Conservation (phyloP, 2,888 invertebrate species). For the Dinocampus coccinellae region DNA sequence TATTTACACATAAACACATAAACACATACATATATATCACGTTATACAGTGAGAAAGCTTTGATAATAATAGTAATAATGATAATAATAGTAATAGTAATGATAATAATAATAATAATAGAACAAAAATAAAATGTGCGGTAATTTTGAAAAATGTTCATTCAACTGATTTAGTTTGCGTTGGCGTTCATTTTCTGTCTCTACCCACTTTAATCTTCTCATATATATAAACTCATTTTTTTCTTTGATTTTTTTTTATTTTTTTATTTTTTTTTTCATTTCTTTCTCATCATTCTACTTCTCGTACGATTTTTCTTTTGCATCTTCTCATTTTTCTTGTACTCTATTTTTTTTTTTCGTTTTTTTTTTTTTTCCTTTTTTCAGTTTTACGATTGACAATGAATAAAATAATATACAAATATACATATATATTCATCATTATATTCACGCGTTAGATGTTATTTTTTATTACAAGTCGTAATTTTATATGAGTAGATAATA, state of each 20-base stretch:
- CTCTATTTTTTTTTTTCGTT: background rate
- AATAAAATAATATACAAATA: background rate
- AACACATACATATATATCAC: too few species aligned
- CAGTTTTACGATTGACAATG: too few species aligned
- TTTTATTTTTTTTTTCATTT: background rate
- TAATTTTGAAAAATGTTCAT: slow-evolving; percentile 25
- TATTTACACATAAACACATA: background rate
- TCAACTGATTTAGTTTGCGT: slow-evolving; percentile 4
- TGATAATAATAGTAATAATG: background rate
- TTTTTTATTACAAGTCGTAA: background rate
- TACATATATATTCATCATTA: background rate
- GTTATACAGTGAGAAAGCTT: background rate
- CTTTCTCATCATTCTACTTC: background rate
- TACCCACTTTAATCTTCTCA: slow-evolving; percentile 31
- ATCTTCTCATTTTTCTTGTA: background rate
- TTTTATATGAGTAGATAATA: background rate
- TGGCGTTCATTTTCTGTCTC: slow-evolving; percentile 25
- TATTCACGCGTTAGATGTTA: background rate
- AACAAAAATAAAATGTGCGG: slow-evolving; percentile 4
- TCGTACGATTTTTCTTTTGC: background rate
- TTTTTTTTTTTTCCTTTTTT: too few species aligned
- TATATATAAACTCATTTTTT: too few species aligned
- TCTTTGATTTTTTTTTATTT: slow-evolving; percentile 6
- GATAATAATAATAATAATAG: too few species aligned
- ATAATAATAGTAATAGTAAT: too few species aligned